These are phyloP conservation scores for Peromyscus nudipes DNA, from an alignment of 2,797 vertebrate genomes.

Conservation along the genomic window DNA sequence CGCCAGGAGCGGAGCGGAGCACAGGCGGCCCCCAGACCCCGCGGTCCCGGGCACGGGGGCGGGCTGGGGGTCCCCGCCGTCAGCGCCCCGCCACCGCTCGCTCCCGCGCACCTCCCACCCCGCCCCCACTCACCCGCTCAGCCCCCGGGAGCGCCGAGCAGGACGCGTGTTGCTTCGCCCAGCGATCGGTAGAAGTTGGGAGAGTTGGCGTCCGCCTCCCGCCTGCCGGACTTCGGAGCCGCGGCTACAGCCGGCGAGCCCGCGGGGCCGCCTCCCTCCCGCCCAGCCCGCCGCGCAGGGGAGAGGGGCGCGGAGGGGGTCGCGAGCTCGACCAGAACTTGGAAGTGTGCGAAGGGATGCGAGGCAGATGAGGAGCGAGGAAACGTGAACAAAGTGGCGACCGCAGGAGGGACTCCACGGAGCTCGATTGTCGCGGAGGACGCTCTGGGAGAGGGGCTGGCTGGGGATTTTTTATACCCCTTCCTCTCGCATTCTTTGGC, in stretches of 20 bases:
- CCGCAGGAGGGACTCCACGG: conserved; percentile 78
- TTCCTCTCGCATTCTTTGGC: conserved; percentile 22
- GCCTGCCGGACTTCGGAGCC: conserved; percentile 75
- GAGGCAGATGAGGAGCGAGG: conserved; percentile 79
- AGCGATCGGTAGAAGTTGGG: conserved; percentile 86
- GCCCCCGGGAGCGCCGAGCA: conserved; percentile 86
- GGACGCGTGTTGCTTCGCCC: conserved; percentile 85
- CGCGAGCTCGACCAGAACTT: conserved; percentile 80
- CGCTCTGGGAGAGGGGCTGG: conserved; percentile 65
- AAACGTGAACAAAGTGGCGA: conserved; percentile 82
- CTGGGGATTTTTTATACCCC: not conserved
- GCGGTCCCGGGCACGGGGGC: conserved; percentile 46
- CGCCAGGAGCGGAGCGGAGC: not conserved
- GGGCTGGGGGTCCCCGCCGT: conserved; percentile 28
- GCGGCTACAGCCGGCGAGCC: conserved; percentile 71
- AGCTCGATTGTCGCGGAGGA: conserved; percentile 75
- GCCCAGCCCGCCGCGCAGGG: conserved; percentile 79
- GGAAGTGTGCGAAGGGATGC: conserved; percentile 82
- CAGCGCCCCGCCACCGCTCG: conserved; percentile 76
- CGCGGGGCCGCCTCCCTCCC: conserved; percentile 77
- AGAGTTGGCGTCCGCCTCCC: conserved; percentile 83
- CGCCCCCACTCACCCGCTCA: conserved; percentile 84
- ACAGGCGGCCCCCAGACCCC: conserved; percentile 58
- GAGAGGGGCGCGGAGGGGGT: conserved; percentile 79
- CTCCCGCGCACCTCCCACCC: conserved; percentile 66